Percentiles rank a stretch among this genome's conserved stretches.
phyloP scores from a whole-genome alignment of 2,113 vertebrate species.

The Anoura caudifer region DNA sequence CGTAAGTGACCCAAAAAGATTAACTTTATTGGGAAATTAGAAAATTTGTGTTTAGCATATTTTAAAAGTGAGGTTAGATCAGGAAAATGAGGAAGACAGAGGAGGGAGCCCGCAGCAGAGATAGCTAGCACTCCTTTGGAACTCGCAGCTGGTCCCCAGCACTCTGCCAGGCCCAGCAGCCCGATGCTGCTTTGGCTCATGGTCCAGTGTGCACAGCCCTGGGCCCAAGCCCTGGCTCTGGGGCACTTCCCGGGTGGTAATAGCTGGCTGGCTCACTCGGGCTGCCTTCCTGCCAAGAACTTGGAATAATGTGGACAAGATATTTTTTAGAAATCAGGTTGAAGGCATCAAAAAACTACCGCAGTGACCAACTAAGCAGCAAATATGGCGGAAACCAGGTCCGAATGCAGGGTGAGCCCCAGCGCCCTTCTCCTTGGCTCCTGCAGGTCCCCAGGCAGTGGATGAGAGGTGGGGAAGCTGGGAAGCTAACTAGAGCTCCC shows the following conservation, averaged over 20 bases:
- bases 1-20: not conserved
- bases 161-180: not conserved
- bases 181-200: not conserved
- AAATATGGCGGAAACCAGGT: not conserved
- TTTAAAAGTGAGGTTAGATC: too few species aligned
- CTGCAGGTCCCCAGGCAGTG: not conserved
- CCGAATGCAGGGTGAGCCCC: fast-evolving
- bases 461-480: not conserved
- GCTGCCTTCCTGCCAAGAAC: not conserved
- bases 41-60: not conserved
- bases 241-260: not conserved
- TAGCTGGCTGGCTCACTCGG: not conserved
- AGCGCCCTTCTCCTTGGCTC: not conserved
- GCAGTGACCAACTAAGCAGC: not conserved
- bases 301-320: not conserved
- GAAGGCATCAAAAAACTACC: not conserved
- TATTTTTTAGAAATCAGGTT: not conserved
- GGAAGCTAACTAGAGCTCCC: not conserved
- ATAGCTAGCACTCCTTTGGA: not conserved
- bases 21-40: not conserved
- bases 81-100: not conserved
- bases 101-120: not conserved
- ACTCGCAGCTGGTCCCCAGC: too few species aligned
- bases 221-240: not conserved
- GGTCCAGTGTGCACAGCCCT: not conserved